A percentile compares a stretch with the other conserved stretches of the same genome.
phyloP scores from a whole-genome alignment of 2,888 invertebrate genomes.

The Ceraclea dissimilis region DNA sequence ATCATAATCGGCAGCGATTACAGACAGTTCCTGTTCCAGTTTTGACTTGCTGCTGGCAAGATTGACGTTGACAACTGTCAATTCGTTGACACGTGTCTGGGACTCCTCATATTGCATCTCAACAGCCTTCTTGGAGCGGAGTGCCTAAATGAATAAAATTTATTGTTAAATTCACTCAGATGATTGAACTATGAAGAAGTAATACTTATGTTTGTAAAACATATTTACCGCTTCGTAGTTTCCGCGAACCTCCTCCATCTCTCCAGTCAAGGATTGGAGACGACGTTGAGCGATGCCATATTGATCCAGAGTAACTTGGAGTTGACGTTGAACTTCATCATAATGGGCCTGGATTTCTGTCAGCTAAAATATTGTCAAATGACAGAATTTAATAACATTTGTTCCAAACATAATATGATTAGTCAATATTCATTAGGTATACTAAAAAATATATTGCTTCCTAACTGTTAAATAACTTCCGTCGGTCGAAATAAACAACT shows the following conservation, averaged over 20 bases:
- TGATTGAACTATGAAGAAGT: not conserved
- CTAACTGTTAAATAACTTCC: too few relatives aligned
- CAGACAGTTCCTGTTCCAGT: slow-evolving; percentile 87
- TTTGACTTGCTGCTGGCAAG: slow-evolving; percentile 90
- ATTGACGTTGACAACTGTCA: slow-evolving; percentile 92
- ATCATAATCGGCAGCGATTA: slow-evolving; percentile 92
- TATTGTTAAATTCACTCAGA: not conserved
- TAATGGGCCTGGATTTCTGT: slow-evolving; percentile 91
- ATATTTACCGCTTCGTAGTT: slow-evolving; percentile 70
- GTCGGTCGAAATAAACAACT: too few relatives aligned
- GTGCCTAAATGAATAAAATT: slow-evolving; percentile 54
- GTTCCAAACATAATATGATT: too few relatives aligned
- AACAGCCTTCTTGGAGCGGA: slow-evolving; percentile 83
- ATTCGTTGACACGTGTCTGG: slow-evolving; percentile 84
- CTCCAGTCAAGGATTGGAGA: slow-evolving; percentile 83
- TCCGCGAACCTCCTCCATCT: slow-evolving; percentile 92
- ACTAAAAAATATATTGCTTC: too few relatives aligned
- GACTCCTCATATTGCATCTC: slow-evolving; percentile 90
- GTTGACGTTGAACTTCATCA: slow-evolving; percentile 92
- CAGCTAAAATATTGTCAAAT: slow-evolving; percentile 40
- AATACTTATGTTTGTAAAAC: not conserved
- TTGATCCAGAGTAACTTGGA: slow-evolving; percentile 92
- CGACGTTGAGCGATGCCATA: slow-evolving; percentile 85
- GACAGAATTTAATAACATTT: too few relatives aligned
- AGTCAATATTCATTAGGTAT: too few relatives aligned